Percentiles rank a stretch among this genome's conserved stretches.
Conservation (phyloP, 1,140 invertebrate genomes). For the Aphaenogaster ashmeadi region DNA sequence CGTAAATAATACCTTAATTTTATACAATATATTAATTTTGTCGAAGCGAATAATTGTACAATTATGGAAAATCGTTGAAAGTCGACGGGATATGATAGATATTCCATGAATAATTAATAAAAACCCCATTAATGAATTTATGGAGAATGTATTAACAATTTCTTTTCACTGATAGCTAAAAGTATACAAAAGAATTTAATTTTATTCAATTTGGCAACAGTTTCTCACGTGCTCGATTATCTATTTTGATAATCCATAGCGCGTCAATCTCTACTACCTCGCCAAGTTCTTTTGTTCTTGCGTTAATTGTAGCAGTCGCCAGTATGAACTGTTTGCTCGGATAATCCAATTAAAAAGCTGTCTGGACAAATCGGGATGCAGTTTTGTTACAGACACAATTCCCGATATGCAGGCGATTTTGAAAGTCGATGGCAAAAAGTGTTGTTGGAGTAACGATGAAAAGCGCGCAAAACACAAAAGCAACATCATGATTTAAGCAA, state of each 20-base stretch:
- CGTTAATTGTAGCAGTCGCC: conserved; percentile 21
- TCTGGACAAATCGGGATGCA: conserved; percentile 24
- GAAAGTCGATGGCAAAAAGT: background rate
- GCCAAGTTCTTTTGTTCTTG: conserved; percentile 18
- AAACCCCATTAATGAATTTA: background rate
- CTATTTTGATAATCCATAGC: conserved; percentile 30
- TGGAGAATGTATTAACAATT: background rate
- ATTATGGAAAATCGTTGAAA: background rate
- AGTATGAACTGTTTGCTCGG: background rate
- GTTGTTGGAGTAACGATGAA: conserved; percentile 29
- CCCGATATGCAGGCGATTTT: conserved; percentile 31
- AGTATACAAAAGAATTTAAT: background rate
- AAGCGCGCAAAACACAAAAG: conserved; percentile 14
- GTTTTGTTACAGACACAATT: conserved; percentile 35
- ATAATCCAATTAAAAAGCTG: conserved; percentile 56
- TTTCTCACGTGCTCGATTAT: conserved; percentile 2
- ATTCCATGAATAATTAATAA: conserved; percentile 9
- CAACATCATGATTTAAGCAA: conserved; percentile 26
- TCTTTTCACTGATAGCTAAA: background rate
- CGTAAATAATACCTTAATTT: conserved; percentile 13
- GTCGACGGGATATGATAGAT: background rate
- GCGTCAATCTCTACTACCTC: background rate
- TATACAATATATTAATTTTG: conserved; percentile 4
- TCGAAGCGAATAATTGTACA: background rate
- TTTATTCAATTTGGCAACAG: background rate